Evolutionary conservation across 2,888 invertebrate genomes (phyloP), one percentile per base, ranked within the genome.

Genomic region (Ferrisia virgata): DNA sequence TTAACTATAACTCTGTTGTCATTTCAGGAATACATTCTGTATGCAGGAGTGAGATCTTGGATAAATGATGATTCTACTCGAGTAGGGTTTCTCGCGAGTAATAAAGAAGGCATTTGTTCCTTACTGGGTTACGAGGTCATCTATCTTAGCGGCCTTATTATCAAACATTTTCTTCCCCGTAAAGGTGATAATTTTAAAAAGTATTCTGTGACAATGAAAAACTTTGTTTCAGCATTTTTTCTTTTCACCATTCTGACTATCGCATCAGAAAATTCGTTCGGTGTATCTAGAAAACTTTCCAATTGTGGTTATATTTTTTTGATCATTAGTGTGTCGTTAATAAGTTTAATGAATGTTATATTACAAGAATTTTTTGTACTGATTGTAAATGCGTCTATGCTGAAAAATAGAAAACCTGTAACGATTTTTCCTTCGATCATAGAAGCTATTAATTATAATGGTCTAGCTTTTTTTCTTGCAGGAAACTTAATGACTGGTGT

Each of bases 91-190:
- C 86, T 97, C 5, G 90, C 92, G 72, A 95, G 97, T 0, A 99
- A 99, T 89, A 92, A 95, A 85, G 99, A 99, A 90, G 99, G 99
- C 0, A 89, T 99, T 53, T 92, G 92, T 28, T 97, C 98, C 0
- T 90, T 93, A 47, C 89, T 94, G 0, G 98, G 99, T 0, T 98
- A 96, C 88, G 89, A 96, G 0, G 92, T 94, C 0, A 89, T 99
- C 5, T 97, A 96, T 89, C 90, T 97, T 85, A 91, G 93, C 86
- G 93, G 94, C 33, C 92, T 93, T 83, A 91, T 92, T 86, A 88
- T 94, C 82, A 93, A 93, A 58, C 89, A 89, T 86, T 88, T 91
- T 82, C 88, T 93, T 39, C 85, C 88, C 85, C 88, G 87, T 64
- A 85, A 85, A 31, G 80, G 84, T 88, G 0, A 83, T 78, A 80